phyloP scores from a whole-genome alignment of 1,140 invertebrate genomes.

The Pygmarrhopalites habei region DNA sequence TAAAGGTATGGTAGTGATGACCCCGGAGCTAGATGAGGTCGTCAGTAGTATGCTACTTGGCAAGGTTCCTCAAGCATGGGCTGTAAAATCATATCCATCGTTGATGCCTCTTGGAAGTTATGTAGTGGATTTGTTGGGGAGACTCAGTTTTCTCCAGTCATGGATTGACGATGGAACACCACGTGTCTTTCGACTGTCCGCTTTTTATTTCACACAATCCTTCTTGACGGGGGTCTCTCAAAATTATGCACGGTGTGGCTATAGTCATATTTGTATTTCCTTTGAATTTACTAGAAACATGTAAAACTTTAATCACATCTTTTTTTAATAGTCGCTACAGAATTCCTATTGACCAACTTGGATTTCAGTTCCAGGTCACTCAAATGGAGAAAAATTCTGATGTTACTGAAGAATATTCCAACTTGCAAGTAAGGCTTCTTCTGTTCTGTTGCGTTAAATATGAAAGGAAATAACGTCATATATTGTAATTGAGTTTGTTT shows the following conservation, averaged over 20 bases:
- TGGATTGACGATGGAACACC: conserved; percentile 82
- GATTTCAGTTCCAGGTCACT: conserved; percentile 71
- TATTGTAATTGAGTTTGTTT: too few species aligned
- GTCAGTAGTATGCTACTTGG: conserved; percentile 65
- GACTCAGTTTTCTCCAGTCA: conserved; percentile 61
- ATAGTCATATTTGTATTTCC: too few species aligned
- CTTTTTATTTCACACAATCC: conserved; percentile 92
- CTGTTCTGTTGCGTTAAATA: not conserved
- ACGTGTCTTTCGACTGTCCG: conserved; percentile 83
- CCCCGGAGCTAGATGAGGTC: conserved; percentile 74
- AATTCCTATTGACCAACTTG: conserved; percentile 77
- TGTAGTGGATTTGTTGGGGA: conserved; percentile 66
- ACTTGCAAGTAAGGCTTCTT: conserved; percentile 46
- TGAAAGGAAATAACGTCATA: not conserved
- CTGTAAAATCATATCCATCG: conserved; percentile 78
- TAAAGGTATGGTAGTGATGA: conserved; percentile 80
- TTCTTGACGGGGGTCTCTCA: conserved; percentile 87
- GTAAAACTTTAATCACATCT: too few species aligned
- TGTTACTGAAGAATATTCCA: conserved; percentile 44
- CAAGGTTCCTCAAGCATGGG: conserved; percentile 71
- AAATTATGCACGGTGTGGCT: conserved; percentile 84
- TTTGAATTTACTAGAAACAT: too few species aligned
- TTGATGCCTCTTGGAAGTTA: conserved; percentile 86
- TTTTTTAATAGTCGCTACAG: conserved; percentile 66
- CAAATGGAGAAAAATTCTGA: conserved; percentile 48